These are phyloP conservation scores for Drosophila heteroneura DNA, from an alignment of 2,888 invertebrate species.

Conservation along the genomic window DNA sequence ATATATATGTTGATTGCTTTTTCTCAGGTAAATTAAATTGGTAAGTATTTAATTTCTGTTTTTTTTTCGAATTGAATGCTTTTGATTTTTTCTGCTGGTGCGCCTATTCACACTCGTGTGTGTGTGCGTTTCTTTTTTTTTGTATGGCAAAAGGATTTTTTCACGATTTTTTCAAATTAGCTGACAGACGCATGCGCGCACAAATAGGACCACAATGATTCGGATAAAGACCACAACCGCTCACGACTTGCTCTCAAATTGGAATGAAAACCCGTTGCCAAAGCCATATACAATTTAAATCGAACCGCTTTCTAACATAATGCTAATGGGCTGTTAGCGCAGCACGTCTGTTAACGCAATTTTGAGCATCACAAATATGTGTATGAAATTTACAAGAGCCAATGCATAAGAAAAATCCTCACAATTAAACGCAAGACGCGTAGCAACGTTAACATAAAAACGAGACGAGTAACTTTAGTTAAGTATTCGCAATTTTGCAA, in stretches of 20 bases:
- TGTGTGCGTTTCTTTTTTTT: slow-evolving; percentile 32
- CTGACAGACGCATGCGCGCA: slow-evolving; percentile 71
- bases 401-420: neutral
- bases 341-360: slow-evolving; percentile 28
- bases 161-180: slow-evolving; percentile 65
- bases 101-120: slow-evolving; percentile 38
- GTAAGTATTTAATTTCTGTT: neutral
- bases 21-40: slow-evolving; percentile 32
- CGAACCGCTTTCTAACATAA: slow-evolving; percentile 44
- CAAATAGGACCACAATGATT: slow-evolving; percentile 57
- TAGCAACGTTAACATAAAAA: neutral
- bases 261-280: slow-evolving; percentile 77
- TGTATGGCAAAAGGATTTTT: slow-evolving; percentile 74
- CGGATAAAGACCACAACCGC: slow-evolving; percentile 68
- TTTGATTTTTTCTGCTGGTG: slow-evolving; percentile 36
- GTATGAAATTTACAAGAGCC: neutral
- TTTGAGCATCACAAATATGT: slow-evolving; percentile 3
- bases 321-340: slow-evolving; percentile 27
- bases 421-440: neutral
- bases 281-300: slow-evolving; percentile 57
- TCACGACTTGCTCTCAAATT: slow-evolving; percentile 82
- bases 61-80: slow-evolving; percentile 32
- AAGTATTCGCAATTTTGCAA: neutral
- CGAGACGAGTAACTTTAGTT: neutral
- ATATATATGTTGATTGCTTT: slow-evolving; percentile 44